These are phyloP conservation scores for Steinernema scapterisci DNA, from an alignment of 2,888 invertebrate species.

Conservation along the genomic window DNA sequence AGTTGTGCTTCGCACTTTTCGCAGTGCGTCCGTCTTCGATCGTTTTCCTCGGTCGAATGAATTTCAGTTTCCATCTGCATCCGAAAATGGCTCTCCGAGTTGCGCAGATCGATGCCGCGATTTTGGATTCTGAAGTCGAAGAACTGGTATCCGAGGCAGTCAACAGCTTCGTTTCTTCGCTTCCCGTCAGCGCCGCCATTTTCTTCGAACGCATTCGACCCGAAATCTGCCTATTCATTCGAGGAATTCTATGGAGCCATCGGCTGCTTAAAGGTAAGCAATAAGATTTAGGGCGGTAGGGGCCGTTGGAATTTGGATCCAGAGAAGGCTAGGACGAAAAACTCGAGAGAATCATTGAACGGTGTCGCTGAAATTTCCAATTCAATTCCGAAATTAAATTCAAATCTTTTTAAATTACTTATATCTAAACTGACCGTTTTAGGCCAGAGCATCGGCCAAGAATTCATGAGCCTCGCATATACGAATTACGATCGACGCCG, in stretches of 20 bases:
- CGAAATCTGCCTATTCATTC: constrained; percentile 33
- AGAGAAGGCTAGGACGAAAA: no score
- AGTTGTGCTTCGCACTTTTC: constrained; percentile 11
- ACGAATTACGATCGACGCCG: not conserved
- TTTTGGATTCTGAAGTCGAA: constrained; percentile 67
- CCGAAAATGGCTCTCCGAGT: constrained; percentile 48
- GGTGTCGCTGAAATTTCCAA: no score
- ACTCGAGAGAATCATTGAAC: no score
- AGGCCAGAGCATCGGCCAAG: constrained; percentile 13
- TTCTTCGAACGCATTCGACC: constrained; percentile 10
- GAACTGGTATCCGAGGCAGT: constrained; percentile 64
- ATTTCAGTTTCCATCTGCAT: no score
- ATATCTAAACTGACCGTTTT: not conserved
- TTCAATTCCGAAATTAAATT: no score
- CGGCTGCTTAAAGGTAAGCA: constrained; percentile 38
- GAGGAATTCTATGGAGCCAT: constrained; percentile 35
- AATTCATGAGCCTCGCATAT: constrained; percentile 18
- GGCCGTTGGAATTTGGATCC: no score
- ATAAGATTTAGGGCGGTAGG: no score
- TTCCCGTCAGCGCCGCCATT: constrained; percentile 56
- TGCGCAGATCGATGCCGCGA: constrained; percentile 60
- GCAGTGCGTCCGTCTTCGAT: not conserved
- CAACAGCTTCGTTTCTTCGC: constrained; percentile 63
- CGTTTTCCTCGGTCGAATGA: not conserved
- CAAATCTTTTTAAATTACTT: not conserved